Evolutionary conservation across 2,797 vertebrate genomes (phyloP).

Genomic region (Danionella dracula): DNA sequence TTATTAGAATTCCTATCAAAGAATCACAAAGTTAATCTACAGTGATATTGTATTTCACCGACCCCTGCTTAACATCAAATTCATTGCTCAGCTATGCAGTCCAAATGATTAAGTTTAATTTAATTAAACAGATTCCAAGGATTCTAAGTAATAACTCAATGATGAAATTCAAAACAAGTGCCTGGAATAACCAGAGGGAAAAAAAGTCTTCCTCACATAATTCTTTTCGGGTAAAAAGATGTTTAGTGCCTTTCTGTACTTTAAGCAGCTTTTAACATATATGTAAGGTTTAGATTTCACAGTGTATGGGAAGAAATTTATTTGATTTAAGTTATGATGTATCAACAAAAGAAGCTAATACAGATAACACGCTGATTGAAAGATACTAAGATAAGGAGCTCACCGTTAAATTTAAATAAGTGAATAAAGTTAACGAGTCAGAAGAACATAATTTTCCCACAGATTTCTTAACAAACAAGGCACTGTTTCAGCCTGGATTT

Average conservation of each 20-base stretch:
- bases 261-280: neutral
- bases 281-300: constrained; percentile 12
- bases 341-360: no score
- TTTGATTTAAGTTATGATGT: no score
- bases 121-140: constrained; percentile 33
- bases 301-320: no score
- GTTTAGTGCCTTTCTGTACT: neutral
- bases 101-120: constrained; percentile 38
- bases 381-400: no score
- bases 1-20: neutral
- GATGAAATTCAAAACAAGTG: constrained; percentile 31
- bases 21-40: constrained; percentile 6
- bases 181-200: constrained; percentile 13
- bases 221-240: no score
- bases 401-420: no score
- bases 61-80: constrained; percentile 8
- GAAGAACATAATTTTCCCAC: no score
- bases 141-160: constrained; percentile 45
- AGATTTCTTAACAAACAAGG: no score
- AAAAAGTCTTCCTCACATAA: constrained; percentile 10
- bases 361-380: no score
- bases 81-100: neutral
- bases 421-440: no score
- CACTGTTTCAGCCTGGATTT: no score
- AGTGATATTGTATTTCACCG: neutral